A percentile compares a stretch with the other conserved stretches of the same genome.
Conservation (phyloP, 1,140 invertebrate genomes). For the Coenobita brevimanus region DNA sequence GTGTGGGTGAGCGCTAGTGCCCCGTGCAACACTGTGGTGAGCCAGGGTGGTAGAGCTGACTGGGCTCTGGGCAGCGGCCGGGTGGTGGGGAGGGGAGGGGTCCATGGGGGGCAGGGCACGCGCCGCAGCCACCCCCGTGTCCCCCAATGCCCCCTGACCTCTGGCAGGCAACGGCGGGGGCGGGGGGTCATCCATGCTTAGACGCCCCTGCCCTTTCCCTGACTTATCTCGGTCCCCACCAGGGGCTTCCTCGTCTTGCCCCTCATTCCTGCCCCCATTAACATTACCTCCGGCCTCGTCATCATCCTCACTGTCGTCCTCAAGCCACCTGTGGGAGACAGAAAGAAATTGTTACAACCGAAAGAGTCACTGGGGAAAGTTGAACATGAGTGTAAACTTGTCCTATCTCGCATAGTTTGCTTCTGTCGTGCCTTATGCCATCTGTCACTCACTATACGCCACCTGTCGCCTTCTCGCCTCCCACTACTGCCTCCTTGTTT, state of each 20-base stretch:
- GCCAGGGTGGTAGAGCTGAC: conserved; percentile 3
- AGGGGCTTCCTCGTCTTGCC: neutral
- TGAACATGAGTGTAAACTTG: too few species aligned
- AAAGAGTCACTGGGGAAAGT: too few species aligned
- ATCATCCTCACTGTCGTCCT: conserved; percentile 48
- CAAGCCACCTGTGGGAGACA: conserved; percentile 37
- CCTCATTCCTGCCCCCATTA: neutral
- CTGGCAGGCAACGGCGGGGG: neutral
- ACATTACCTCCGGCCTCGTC: neutral
- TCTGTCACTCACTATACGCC: too few species aligned
- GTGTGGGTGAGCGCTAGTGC: conserved; percentile 43
- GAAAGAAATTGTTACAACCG: too few species aligned
- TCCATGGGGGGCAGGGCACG: conserved; percentile 26
- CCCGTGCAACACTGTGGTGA: conserved; percentile 50
- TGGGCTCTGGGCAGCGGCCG: conserved; percentile 43
- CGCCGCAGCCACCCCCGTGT: conserved; percentile 41
- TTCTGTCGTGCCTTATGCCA: too few species aligned
- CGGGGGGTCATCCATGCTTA: conserved; percentile 6
- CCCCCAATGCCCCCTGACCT: conserved; percentile 45
- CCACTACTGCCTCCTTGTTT: too few species aligned
- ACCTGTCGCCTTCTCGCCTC: too few species aligned
- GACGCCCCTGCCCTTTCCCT: neutral
- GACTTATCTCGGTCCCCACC: neutral
- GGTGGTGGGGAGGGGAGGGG: neutral
- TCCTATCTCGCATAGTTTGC: too few species aligned